Percentiles rank a stretch among this genome's conserved stretches.
Conservation (phyloP, 2,113 vertebrate species). For the Etheostoma cragini region DNA sequence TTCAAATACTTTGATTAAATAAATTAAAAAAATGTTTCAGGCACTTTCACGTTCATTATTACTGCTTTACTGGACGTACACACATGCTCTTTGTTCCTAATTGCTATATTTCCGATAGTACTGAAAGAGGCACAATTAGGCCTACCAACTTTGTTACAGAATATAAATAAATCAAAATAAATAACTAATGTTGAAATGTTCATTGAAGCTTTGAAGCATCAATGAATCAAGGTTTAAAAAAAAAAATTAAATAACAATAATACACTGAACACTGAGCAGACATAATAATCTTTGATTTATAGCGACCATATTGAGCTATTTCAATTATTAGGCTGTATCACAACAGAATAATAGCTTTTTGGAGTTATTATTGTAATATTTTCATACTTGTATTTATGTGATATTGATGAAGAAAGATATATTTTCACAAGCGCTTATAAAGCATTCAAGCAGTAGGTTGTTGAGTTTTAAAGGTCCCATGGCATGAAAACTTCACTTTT, state of each 20-base stretch:
- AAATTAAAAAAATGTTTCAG: too few relatives aligned
- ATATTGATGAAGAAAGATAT: background rate
- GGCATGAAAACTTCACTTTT: too few relatives aligned
- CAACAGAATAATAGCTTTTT: background rate
- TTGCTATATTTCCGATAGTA: background rate
- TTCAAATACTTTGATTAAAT: too few relatives aligned
- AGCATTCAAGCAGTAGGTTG: background rate
- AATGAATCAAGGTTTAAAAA: background rate
- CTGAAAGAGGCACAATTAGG: background rate
- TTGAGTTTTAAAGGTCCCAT: background rate
- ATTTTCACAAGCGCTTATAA: background rate
- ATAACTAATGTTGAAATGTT: background rate
- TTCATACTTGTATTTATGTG: background rate
- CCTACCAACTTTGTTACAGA: background rate
- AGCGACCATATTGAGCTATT: background rate
- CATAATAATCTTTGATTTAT: background rate
- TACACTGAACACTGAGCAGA: background rate
- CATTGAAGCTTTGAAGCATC: background rate
- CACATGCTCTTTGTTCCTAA: background rate
- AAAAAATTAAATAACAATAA: background rate
- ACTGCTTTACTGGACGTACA: too few relatives aligned
- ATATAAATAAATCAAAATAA: background rate
- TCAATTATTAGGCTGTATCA: background rate
- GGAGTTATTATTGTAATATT: background rate
- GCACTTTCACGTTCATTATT: too few relatives aligned